Base-by-base conservation (phyloP, 1,140 invertebrate genomes). In the Drosophila nikananu region DNA sequence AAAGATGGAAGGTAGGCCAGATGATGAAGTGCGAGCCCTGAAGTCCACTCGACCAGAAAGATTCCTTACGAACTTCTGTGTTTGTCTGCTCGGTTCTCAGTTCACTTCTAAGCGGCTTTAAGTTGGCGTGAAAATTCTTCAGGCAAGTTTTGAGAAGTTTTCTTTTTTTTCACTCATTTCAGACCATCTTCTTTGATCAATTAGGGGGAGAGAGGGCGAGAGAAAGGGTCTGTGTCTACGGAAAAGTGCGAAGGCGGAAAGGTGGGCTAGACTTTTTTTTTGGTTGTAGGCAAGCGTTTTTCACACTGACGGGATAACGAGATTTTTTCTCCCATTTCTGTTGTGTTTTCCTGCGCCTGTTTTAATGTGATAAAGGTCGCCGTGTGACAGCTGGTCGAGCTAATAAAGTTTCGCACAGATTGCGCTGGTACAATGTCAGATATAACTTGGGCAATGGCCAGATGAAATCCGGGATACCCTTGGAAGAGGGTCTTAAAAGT, bases 101-200 rank as follows among this genome's bases (percentile, higher is more conserved):
- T 52, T 73, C 54, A 25, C 44, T 32, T 59, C 27, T 80, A 90
- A 89, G 86, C 79, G 75, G 75, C 78, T 89, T 89, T 91, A 90
- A 89, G 86, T 89, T 91, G 64, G 79, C 79, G 81, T 90, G 66
- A 89, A 89, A 89, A 86, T 86, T 86, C 75, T 81, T 81, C 48
- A 57, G 77, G 58, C 68, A 87, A 83, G 73, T 84, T 81, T 44
- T 57, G 32, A 86, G 76, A 84, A 86, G 59, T 86, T 86, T 79
- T 64, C 55, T 35, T 55, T 58, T 51, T 51, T 51, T 35, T 48
- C n/a, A 63, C 55, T 25, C 21, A 25, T 49, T 61, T 74, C 37
- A n/a, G 61, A 73, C 52, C 64, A 64, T 48, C 60, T 67, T 51
- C 64, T 83, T 87, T 89, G 81, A 81, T 89, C 81, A 89, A 89